Evolutionary conservation across 2,113 vertebrate genomes (phyloP), one percentile per base, ranked within the genome.

Genomic region (Corydoras maculifer): DNA sequence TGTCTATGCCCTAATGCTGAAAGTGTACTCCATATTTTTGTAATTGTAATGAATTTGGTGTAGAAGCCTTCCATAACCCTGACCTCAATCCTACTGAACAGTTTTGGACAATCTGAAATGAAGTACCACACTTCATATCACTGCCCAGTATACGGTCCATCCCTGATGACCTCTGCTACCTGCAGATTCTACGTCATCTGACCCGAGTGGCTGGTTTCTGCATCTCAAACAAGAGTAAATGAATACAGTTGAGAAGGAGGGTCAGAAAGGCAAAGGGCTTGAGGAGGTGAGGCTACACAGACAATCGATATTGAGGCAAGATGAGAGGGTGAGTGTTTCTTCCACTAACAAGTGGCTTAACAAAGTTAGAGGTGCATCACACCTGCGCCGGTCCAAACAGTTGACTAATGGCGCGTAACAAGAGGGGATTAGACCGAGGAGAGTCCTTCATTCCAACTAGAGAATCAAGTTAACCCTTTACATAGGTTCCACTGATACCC

Each of bases 241-340:
- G 76, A 80, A 81, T 68, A 57, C 70, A 72, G 77, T 72, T 18
- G 68, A 62, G 18, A 25, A 25, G 18, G 18, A 25, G 91, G 93
- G 93, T 94, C 92, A 93, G 88, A 92, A 92, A 93, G 93, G 90
- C 92, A 93, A 90, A 92, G 92, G 92, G 91, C 91, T 90, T 58
- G 76, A 77, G 86, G 86, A 92, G 92, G 91, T 92, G 90, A 93
- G 91, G 90, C 86, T 86, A 85, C 87, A 87, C 83, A 84, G 87
- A 87, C 51, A 88, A 90, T 89, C 87, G 78, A 86, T 89, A 90
- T 73, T 62, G 53, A 66, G 68, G 30, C 67, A 77, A 30, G 49
- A 18, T 32, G 31, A 53, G 58, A 25, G 73, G 57, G 61, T 49
- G 74, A 74, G 62, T 54, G 30, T 68, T 63, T 58, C 43, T 83